Evolutionary conservation across 1,140 invertebrate genomes (phyloP), one percentile per base, ranked within the genome.

Genomic region (Nixonia krombeini): DNA sequence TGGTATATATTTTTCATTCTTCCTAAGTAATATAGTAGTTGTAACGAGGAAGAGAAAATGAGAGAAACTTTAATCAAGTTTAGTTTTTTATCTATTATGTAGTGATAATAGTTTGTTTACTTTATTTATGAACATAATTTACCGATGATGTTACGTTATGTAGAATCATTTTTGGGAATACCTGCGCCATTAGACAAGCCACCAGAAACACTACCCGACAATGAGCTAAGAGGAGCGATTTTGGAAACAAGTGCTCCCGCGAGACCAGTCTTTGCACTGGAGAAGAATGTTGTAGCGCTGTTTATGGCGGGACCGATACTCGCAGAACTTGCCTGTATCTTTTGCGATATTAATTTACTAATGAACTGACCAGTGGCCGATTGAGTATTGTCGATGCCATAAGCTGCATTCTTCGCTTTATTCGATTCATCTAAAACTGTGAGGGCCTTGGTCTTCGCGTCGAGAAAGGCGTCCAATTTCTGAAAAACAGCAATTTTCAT

Each of bases 381-480:
- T 0, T 77, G 61, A 0, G 53, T 68, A 1, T 23, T 4, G 7
- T 91, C 88, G 64, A 93, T 93, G n/a, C 90, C 89, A 71, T 88
- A 91, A 58, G 89, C 89, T 17, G 87, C 88, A 77, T 93, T 93
- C 79, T 93, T 90, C 44, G 87, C 88, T 56, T 90, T 90, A 75
- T 93, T 93, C 46, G 89, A 79, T 13, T 88, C 87, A 72, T 93
- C 91, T 63, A 93, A 75, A 16, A 88, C 87, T 33, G 87, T 78
- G 25, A 93, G 85, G 26, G 91, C 87, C 9, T 87, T 87, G 1
- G 91, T 93, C 78, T 93, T 93, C 2, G 91, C 88, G 53, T 93
- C 91, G 74, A 93, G 83, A 76, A 92, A 87, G 18, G 89, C 88
- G 79, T 93, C 91, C 81, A 93, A 87, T 90, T 93, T 93, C 92